Evolutionary conservation across 2,888 invertebrate genomes (phyloP).

Genomic region (Ennomos quercinarius): DNA sequence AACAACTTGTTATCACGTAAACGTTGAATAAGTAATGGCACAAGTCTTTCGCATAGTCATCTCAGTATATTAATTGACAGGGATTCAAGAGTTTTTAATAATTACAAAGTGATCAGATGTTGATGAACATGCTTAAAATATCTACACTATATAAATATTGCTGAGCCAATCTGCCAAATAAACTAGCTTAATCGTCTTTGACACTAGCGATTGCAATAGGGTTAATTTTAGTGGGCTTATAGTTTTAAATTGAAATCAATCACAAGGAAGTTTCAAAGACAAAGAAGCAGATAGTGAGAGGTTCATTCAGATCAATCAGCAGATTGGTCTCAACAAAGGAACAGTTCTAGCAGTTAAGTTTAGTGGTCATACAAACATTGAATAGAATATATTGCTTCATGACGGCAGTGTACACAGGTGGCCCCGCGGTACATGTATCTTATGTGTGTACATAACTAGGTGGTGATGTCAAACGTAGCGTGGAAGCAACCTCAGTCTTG

Average conservation of each 20-base stretch:
- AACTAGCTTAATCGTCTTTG: conserved; percentile 1
- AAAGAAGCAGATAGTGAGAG: background rate
- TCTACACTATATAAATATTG: conserved; percentile 33
- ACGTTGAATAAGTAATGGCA: conserved; percentile 34
- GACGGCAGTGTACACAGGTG: conserved; percentile 58
- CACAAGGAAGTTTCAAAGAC: conserved; percentile 13
- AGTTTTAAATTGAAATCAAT: background rate
- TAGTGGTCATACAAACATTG: conserved; percentile 38
- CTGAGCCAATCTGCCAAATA: conserved; percentile 28
- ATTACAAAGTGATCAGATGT: conserved; percentile 28
- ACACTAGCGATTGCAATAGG: conserved; percentile 3
- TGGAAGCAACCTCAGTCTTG: conserved; percentile 83
- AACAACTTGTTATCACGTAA: conserved; percentile 7
- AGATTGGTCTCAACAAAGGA: conserved; percentile 27
- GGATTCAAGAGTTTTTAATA: conserved; percentile 5
- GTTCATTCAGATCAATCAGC: conserved; percentile 25
- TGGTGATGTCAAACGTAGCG: conserved; percentile 67
- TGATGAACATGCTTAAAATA: conserved; percentile 30
- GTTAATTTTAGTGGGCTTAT: background rate
- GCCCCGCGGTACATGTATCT: conserved; percentile 65
- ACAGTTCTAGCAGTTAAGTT: conserved; percentile 28
- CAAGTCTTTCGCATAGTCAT: conserved; percentile 31
- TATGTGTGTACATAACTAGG: conserved; percentile 68
- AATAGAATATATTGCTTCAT: conserved; percentile 36
- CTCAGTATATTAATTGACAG: conserved; percentile 26